Evolutionary conservation across 2,888 invertebrate species (phyloP).

Genomic region (Hanleya hanleyi): DNA sequence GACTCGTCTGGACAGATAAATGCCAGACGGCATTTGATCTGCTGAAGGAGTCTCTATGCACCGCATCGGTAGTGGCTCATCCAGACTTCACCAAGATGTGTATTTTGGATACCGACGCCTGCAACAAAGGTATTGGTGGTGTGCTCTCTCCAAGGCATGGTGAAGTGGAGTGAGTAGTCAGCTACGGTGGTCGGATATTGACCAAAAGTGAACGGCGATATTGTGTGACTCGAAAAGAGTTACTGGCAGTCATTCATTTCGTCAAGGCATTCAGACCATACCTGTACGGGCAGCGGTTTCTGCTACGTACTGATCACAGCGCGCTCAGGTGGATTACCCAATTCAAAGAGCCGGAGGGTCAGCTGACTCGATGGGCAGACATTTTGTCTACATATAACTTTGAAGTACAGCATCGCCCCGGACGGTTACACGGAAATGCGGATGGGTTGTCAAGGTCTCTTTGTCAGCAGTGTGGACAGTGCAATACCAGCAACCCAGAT

Average conservation of each 20-base stretch:
- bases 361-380: slow-evolving; percentile 13
- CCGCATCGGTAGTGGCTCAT: slow-evolving; percentile 15
- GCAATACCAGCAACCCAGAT: too few relatives aligned
- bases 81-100: slow-evolving; percentile 1
- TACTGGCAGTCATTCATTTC: neutral
- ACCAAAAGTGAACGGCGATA: slow-evolving; percentile 22
- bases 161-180: too few relatives aligned
- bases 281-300: slow-evolving; percentile 7
- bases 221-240: slow-evolving; percentile 18
- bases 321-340: neutral
- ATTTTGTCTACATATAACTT: neutral
- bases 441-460: slow-evolving; percentile 10
- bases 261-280: too few relatives aligned
- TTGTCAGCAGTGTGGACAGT: neutral
- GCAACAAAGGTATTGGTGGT: neutral
- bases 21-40: neutral
- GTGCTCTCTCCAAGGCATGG: slow-evolving; percentile 8
- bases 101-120: slow-evolving; percentile 16
- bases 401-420: neutral
- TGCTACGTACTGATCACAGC: slow-evolving; percentile 5
- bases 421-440: neutral
- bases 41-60: slow-evolving; percentile 7
- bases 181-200: slow-evolving; percentile 20
- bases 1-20: slow-evolving; percentile 2
- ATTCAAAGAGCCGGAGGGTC: neutral